phyloP scores from a whole-genome alignment of 2,888 invertebrate species.

The Tipula helvola region DNA sequence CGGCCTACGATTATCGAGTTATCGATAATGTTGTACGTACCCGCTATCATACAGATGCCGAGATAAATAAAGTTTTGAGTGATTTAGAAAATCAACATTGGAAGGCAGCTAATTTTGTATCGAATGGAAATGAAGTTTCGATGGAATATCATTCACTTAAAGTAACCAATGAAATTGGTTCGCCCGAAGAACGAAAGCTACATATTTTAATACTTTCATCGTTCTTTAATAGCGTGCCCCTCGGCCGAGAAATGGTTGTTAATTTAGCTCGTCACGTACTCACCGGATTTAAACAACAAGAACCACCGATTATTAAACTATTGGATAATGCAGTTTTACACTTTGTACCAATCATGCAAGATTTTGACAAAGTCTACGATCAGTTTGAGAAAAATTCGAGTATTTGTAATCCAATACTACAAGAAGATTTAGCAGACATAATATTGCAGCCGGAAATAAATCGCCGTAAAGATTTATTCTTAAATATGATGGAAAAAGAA shows the following conservation, averaged over 20 bases:
- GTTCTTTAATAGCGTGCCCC: constrained; percentile 64
- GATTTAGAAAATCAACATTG: constrained; percentile 56
- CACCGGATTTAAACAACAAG: constrained; percentile 53
- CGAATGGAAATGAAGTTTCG: constrained; percentile 53
- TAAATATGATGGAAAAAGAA: constrained; percentile 49
- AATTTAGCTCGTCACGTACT: constrained; percentile 73
- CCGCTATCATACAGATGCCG: constrained; percentile 50
- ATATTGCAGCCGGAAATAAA: constrained; percentile 37
- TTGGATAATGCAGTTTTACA: constrained; percentile 63
- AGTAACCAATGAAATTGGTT: constrained; percentile 57
- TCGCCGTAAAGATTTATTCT: constrained; percentile 37
- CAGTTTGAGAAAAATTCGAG: constrained; percentile 26
- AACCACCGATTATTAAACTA: constrained; percentile 50
- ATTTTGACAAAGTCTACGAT: constrained; percentile 23
- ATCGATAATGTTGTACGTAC: constrained; percentile 52
- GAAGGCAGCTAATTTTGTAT: constrained; percentile 53
- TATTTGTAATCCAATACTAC: constrained; percentile 30
- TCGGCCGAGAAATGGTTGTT: constrained; percentile 71
- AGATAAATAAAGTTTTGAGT: constrained; percentile 50
- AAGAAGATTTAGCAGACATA: constrained; percentile 52
- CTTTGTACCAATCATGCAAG: constrained; percentile 50
- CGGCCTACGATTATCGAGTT: constrained; percentile 64
- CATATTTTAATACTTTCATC: constrained; percentile 77
- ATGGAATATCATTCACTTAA: constrained; percentile 56
- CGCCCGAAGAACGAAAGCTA: constrained; percentile 68